phyloP scores from a whole-genome alignment of 2,888 invertebrate genomes.

The Drymonia ruficornis region DNA sequence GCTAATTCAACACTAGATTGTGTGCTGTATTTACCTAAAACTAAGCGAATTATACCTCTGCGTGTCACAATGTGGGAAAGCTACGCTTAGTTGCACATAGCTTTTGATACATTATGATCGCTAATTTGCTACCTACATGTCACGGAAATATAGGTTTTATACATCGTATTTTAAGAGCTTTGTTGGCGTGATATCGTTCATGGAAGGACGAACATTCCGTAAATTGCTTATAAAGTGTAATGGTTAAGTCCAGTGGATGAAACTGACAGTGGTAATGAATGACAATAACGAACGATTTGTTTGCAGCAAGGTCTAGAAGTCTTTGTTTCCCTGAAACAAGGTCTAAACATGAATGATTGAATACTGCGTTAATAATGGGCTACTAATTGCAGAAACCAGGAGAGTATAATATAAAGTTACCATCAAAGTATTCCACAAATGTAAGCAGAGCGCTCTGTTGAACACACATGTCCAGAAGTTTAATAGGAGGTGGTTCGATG shows the following conservation, averaged over 20 bases:
- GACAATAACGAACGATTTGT: neutral
- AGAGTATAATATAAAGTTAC: too few relatives aligned
- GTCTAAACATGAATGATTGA: neutral
- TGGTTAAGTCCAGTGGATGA: neutral
- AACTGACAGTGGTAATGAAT: neutral
- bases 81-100: conserved; percentile 40
- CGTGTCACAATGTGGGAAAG: conserved; percentile 44
- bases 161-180: neutral
- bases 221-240: neutral
- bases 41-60: conserved; percentile 7
- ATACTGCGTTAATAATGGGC: too few relatives aligned
- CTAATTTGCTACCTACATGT: neutral
- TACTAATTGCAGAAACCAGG: too few relatives aligned
- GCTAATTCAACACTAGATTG: conserved; percentile 25
- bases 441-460: too few relatives aligned
- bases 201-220: neutral
- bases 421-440: too few relatives aligned
- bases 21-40: too few relatives aligned
- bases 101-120: conserved; percentile 7
- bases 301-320: neutral
- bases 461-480: too few relatives aligned
- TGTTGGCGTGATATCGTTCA: neutral
- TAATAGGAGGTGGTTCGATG: too few relatives aligned
- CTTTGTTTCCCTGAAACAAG: neutral
- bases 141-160: conserved; percentile 13